A percentile compares a stretch with the other conserved stretches of the same genome.
These are phyloP conservation scores for Aegotheles bennettii DNA, from an alignment of 2,113 vertebrate genomes.

Conservation along the genomic window DNA sequence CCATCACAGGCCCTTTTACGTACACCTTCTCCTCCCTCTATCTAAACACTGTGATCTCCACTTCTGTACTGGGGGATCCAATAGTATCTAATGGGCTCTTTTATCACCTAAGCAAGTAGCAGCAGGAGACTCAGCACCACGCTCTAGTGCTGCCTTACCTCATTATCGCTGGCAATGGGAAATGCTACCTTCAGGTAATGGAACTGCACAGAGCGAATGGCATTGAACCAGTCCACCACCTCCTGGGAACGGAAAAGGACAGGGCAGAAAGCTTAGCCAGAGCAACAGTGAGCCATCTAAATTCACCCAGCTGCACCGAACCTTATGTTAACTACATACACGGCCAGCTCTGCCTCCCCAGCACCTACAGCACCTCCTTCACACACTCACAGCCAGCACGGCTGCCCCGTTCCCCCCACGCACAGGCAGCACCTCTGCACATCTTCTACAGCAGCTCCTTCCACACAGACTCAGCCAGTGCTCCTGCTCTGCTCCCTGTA, in stretches of 20 bases:
- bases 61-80: background rate
- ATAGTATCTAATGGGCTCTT: background rate
- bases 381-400: too few species aligned
- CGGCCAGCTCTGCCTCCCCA: background rate
- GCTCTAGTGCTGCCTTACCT: constrained; percentile 68
- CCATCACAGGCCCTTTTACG: background rate
- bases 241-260: constrained; percentile 67
- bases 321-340: background rate
- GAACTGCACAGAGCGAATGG: constrained; percentile 85
- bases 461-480: background rate
- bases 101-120: background rate
- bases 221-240: constrained; percentile 89
- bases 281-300: background rate
- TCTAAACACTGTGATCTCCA: background rate
- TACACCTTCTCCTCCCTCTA: background rate
- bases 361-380: background rate
- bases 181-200: constrained; percentile 90
- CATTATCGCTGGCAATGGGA: constrained; percentile 81
- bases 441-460: background rate
- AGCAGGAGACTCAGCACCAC: background rate
- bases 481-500: background rate
- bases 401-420: too few species aligned
- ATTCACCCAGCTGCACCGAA: background rate
- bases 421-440: background rate
- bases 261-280: background rate